A percentile compares a stretch with the other conserved stretches of the same genome.
These are phyloP conservation scores for Pherbina coryleti DNA, from an alignment of 2,888 invertebrate species.

Conservation along the genomic window DNA sequence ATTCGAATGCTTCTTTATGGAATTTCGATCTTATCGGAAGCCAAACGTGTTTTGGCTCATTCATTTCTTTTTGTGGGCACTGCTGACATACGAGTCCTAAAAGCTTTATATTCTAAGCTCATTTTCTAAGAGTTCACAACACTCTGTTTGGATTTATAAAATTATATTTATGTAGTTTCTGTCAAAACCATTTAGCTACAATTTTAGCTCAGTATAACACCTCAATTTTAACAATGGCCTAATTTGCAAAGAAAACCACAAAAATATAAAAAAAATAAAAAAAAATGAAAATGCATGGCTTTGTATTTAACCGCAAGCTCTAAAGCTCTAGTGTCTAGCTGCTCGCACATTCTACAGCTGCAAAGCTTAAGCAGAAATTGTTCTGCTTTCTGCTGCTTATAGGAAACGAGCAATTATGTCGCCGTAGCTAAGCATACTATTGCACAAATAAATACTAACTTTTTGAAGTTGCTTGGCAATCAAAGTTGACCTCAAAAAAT, in stretches of 20 bases:
- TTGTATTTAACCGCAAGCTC: not conserved
- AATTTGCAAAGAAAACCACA: not conserved
- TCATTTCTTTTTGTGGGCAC: too few species aligned
- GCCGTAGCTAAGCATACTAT: not conserved
- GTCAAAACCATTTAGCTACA: not conserved
- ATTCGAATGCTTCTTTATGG: too few species aligned
- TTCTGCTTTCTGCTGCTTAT: conserved; percentile 4
- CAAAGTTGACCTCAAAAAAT: conserved; percentile 23
- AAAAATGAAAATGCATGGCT: not conserved
- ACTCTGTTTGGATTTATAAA: too few species aligned
- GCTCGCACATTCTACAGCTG: not conserved
- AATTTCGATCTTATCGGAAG: too few species aligned
- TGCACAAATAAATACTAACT: not conserved
- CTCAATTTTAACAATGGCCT: not conserved
- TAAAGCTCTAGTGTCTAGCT: not conserved
- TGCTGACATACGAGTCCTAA: too few species aligned
- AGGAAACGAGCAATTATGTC: conserved; percentile 23
- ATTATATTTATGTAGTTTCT: too few species aligned
- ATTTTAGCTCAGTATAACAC: not conserved
- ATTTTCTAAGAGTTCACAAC: too few species aligned
- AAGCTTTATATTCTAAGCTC: too few species aligned
- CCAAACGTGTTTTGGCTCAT: too few species aligned
- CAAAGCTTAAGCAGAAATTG: not conserved
- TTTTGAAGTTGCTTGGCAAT: not conserved
- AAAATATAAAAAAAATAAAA: not conserved